Evolutionary conservation across 2,888 invertebrate species (phyloP).

Genomic region (Spilosoma lubricipeda): DNA sequence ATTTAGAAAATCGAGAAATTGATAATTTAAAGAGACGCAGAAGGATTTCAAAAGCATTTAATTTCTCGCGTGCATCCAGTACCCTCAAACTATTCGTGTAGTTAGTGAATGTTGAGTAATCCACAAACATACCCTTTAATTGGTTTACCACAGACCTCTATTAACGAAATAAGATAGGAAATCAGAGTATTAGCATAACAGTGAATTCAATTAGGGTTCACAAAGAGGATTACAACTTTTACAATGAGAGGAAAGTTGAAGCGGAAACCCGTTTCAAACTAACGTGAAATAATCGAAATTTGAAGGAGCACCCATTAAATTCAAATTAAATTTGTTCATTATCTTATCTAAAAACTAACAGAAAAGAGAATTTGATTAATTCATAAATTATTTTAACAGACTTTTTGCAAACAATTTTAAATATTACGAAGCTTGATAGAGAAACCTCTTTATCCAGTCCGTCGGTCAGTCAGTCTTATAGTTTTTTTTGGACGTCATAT

Average conservation of each 20-base stretch:
- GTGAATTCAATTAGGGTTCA: constrained; percentile 85
- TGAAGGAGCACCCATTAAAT: constrained; percentile 76
- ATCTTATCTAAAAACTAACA: constrained; percentile 11
- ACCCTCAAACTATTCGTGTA: constrained; percentile 76
- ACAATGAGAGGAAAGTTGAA: constrained; percentile 84
- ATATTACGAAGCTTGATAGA: neutral
- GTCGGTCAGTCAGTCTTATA: too few species aligned
- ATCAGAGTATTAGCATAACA: constrained; percentile 87
- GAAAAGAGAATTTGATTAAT: neutral
- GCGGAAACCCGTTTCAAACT: constrained; percentile 79
- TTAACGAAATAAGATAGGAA: constrained; percentile 86
- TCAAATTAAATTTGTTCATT: constrained; percentile 73
- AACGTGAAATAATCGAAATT: constrained; percentile 83
- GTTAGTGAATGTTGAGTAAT: constrained; percentile 81
- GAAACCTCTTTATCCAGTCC: too few species aligned
- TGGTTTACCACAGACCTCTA: constrained; percentile 85
- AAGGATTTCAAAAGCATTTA: constrained; percentile 67
- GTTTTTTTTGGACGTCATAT: too few species aligned
- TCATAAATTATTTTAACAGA: neutral
- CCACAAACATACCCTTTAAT: constrained; percentile 84
- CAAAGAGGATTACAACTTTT: constrained; percentile 87
- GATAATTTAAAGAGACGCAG: constrained; percentile 53
- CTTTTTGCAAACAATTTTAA: neutral
- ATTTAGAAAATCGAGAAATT: neutral
- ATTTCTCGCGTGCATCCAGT: constrained; percentile 68